Evolutionary conservation across 1,140 invertebrate genomes (phyloP), one percentile per base, ranked within the genome.

Genomic region (Pseudachorutes palmiensis): DNA sequence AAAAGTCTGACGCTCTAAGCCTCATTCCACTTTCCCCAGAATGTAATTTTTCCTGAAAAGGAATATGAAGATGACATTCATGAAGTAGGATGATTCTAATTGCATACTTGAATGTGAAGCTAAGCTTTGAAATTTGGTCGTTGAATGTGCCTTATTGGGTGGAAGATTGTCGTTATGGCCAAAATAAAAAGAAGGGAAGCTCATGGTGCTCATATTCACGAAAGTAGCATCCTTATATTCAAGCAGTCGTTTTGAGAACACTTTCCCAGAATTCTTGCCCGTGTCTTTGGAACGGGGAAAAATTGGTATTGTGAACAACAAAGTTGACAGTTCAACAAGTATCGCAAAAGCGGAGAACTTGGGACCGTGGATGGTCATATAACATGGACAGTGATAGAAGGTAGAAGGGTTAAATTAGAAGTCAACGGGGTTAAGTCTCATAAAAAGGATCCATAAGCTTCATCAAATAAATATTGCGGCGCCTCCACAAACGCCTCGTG

Each of bases 381-480:
- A n/a, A 61, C 29, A 58, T 58, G 22, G 31, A 26, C 19, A 33
- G 32, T 30, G 19, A 33, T 26, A 61, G 32, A 19, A 9, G 29
- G 32, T 14, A 1, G 29, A 32, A 63, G 36, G 14, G 28, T 30
- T n/a, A 31, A 29, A 24, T 3, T 31, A 33, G 48, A 48, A 32
- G 36, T 32, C 26, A 33, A 49, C 36, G 64, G 31, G 51, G 41
- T 66, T 31, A 51, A 59, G 58, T 32, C 36, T 24, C 51, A 58
- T 48, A 28, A 58, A 66, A 61, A 58, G 31, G 31, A 60, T 60
- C 58, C 58, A 60, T 60, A 60, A 32, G 26, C 31, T 60, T 60
- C 58, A 60, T 60, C 58, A 60, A 60, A 60, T 60, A 60, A 60
- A 60, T 60, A 60, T 60, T 60, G 58, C 58, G 58, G 58, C 58